phyloP scores from a whole-genome alignment of 1,140 invertebrate genomes.

The Rhizoglyphus robini region DNA sequence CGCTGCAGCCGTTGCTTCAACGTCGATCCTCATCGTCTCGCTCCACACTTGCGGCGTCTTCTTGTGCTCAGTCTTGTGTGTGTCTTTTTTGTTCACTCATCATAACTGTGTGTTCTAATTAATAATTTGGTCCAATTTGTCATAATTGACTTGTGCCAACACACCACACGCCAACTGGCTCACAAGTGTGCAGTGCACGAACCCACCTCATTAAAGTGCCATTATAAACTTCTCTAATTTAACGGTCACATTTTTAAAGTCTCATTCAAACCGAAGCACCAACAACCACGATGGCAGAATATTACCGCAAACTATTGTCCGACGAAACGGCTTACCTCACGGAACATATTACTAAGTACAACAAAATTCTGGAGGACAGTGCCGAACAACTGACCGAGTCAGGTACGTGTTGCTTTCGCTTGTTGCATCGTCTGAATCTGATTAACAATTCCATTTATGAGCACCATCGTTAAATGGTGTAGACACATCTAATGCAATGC shows the following conservation, averaged over 20 bases:
- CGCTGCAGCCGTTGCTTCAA: neutral
- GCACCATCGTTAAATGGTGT: no score
- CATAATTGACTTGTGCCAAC: no score
- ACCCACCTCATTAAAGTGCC: no score
- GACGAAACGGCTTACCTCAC: neutral
- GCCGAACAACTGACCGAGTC: neutral
- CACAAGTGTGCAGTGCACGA: no score
- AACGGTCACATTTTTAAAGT: no score
- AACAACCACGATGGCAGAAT: neutral
- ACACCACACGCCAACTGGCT: no score
- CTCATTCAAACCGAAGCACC: neutral
- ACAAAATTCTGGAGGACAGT: neutral
- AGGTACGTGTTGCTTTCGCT: no score
- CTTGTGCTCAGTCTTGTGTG: neutral
- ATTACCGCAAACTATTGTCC: neutral
- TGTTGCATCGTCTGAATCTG: neutral
- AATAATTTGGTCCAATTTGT: neutral
- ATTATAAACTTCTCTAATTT: neutral
- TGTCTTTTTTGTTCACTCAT: neutral
- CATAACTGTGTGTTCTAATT: neutral
- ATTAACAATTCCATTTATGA: neutral
- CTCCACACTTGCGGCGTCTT: neutral
- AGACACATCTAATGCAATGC: no score
- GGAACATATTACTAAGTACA: neutral
- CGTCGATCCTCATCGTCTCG: neutral